phyloP scores from a whole-genome alignment of 64 coral and sea anemone species.

The Acropora yongei region DNA sequence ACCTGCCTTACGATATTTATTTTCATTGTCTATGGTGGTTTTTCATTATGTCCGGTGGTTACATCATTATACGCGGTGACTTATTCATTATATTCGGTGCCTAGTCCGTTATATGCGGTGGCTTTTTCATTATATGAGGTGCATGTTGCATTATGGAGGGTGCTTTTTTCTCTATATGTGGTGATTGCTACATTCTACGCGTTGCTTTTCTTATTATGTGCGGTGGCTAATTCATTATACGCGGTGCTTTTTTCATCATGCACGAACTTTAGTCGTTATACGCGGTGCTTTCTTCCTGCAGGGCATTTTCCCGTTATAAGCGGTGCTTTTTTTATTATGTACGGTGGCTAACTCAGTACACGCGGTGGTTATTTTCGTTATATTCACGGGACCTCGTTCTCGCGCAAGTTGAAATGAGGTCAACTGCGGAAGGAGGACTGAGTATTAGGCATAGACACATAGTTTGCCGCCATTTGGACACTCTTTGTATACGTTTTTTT shows the following conservation, averaged over 20 bases:
- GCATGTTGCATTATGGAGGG: too few relatives aligned
- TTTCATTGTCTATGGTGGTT: too few relatives aligned
- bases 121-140: background rate
- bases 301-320: background rate
- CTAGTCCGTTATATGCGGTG: too few relatives aligned
- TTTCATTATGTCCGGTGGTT: background rate
- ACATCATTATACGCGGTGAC: too few relatives aligned
- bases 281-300: background rate
- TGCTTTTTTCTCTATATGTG: background rate
- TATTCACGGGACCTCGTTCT: conserved; percentile 27
- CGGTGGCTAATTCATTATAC: background rate
- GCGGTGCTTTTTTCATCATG: background rate
- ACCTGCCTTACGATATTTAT: background rate
- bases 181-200: background rate
- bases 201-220: background rate
- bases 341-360: conserved; percentile 16
- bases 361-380: background rate
- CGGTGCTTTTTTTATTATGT: conserved; percentile 36
- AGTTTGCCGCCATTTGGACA: background rate
- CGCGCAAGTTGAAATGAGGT: background rate
- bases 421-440: background rate
- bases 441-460: background rate
- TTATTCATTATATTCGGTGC: background rate
- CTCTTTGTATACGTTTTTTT: background rate
- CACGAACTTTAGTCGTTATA: background rate